Evolutionary conservation across 1,140 invertebrate species (phyloP).

Genomic region (Bombus superbus): DNA sequence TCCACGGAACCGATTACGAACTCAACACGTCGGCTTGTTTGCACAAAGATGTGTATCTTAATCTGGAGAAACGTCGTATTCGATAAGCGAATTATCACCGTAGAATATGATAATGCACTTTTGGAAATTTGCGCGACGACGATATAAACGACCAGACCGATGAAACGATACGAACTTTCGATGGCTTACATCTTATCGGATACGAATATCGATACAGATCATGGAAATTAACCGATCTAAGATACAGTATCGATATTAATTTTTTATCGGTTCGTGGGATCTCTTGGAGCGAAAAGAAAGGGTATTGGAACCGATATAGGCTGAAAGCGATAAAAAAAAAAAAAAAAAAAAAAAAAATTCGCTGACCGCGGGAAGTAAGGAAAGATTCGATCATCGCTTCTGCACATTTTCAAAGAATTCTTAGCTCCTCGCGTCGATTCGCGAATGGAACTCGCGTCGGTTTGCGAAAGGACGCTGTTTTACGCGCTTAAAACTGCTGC

Average conservation of each 20-base stretch:
- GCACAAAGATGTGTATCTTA: too few relatives aligned
- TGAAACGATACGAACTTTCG: not conserved
- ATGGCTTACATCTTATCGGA: not conserved
- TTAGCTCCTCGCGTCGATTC: not conserved
- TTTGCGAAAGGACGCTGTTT: too few relatives aligned
- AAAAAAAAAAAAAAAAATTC: too few relatives aligned
- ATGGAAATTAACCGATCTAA: not conserved
- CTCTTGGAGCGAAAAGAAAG: too few relatives aligned
- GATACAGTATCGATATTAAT: slow-evolving; percentile 1
- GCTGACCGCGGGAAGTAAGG: too few relatives aligned
- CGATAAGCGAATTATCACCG: too few relatives aligned
- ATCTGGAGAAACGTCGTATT: too few relatives aligned
- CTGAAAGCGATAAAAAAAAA: too few relatives aligned
- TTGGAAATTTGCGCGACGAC: not conserved
- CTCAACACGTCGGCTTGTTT: too few relatives aligned
- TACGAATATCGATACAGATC: not conserved
- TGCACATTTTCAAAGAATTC: not conserved
- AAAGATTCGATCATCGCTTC: not conserved
- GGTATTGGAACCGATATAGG: not conserved
- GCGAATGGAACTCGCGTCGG: too few relatives aligned
- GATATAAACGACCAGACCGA: not conserved
- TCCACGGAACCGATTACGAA: not conserved
- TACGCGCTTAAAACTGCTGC: not conserved
- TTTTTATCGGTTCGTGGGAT: not conserved
- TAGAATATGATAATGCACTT: too few relatives aligned